phyloP scores from a whole-genome alignment of 2,888 invertebrate species.

The Drosophila kuntzei region DNA sequence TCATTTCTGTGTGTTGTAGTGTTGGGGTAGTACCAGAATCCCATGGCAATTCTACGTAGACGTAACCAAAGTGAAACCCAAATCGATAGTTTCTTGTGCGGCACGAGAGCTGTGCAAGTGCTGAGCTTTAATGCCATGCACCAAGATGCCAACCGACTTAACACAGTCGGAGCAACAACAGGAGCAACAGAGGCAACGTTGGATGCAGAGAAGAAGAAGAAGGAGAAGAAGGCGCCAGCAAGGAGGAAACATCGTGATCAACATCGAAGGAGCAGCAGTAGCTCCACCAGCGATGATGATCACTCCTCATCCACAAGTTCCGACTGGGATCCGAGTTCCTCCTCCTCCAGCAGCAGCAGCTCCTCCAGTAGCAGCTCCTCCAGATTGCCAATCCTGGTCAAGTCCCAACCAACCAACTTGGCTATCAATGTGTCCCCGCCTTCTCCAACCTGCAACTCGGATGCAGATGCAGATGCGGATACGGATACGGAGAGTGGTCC shows the following conservation, averaged over 20 bases:
- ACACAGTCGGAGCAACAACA: conserved; percentile 57
- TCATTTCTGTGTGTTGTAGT: neutral
- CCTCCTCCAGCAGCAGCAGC: conserved; percentile 20
- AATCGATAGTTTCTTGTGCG: conserved; percentile 33
- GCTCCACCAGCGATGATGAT: conserved; percentile 3
- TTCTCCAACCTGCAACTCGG: conserved; percentile 12
- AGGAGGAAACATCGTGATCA: conserved; percentile 19
- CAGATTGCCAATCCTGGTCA: conserved; percentile 16
- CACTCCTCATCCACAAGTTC: neutral
- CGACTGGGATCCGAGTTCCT: neutral
- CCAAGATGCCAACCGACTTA: conserved; percentile 71
- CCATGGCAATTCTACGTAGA: conserved; percentile 63
- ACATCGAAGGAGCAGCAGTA: conserved; percentile 27
- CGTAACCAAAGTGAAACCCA: conserved; percentile 34
- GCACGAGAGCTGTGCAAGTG: conserved; percentile 38
- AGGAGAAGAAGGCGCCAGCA: conserved; percentile 26
- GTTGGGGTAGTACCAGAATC: conserved; percentile 27
- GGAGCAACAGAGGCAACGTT: conserved; percentile 53
- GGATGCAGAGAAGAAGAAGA: conserved; percentile 42
- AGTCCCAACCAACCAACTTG: conserved; percentile 1
- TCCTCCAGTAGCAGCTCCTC: conserved; percentile 24
- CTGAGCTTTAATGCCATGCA: conserved; percentile 68
- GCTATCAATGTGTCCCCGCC: conserved; percentile 32
- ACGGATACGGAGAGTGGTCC: conserved; percentile 49
- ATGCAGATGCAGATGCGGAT: neutral